Conservation (phyloP, 2,113 vertebrate genomes). For the Amazona guildingii region DNA sequence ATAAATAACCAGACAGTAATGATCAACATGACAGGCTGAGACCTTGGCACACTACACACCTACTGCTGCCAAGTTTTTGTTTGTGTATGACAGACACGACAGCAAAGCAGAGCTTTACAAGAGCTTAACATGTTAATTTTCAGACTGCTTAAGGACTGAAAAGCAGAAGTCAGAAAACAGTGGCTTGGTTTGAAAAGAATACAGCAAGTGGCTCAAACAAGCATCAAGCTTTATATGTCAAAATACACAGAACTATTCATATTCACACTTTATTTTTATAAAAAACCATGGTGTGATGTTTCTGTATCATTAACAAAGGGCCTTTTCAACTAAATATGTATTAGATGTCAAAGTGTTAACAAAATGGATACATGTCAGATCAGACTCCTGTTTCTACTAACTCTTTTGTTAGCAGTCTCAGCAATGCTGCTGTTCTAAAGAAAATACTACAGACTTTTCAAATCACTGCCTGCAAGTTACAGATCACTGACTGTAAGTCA, state of each 20-base stretch:
- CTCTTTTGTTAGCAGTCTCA: background rate
- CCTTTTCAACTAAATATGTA: background rate
- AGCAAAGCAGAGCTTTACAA: slow-evolving; percentile 9
- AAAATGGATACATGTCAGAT: background rate
- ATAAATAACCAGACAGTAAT: slow-evolving; percentile 14
- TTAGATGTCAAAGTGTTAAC: background rate
- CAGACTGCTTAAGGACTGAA: background rate
- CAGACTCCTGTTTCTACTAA: background rate
- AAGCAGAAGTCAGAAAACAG: background rate
- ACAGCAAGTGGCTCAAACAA: background rate
- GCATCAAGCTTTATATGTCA: background rate
- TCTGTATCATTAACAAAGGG: background rate
- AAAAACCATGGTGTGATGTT: background rate
- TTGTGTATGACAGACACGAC: slow-evolving; percentile 29
- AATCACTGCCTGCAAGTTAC: background rate
- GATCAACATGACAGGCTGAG: slow-evolving; percentile 1
- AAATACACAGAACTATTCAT: background rate
- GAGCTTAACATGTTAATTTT: slow-evolving; percentile 8
- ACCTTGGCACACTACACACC: slow-evolving; percentile 18
- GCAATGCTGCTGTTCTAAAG: background rate
- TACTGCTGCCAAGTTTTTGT: slow-evolving; percentile 39
- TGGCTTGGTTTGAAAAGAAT: background rate
- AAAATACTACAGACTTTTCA: background rate
- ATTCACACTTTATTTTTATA: background rate
- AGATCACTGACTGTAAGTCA: background rate